Percentiles rank a stretch among this genome's conserved stretches.
Evolutionary conservation across 2,888 invertebrate species (phyloP).

Genomic region (Lithophane leautieri): DNA sequence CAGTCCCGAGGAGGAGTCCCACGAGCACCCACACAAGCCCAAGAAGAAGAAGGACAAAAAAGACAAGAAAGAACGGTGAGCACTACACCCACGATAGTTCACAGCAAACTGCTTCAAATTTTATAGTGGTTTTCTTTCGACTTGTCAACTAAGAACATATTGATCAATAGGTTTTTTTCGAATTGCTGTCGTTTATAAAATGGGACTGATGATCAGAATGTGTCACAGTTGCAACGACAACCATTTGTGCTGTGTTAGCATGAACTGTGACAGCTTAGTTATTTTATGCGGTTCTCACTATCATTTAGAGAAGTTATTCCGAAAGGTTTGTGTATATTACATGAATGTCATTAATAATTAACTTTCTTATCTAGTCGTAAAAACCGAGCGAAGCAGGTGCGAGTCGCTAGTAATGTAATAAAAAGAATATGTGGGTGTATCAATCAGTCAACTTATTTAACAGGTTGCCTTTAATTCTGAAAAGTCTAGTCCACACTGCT

Average conservation of each 20-base stretch:
- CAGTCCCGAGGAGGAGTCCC: constrained; percentile 80
- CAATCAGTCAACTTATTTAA: background rate
- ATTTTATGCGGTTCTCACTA: background rate
- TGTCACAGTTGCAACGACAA: background rate
- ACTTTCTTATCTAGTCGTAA: too few species aligned
- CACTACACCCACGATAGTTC: background rate
- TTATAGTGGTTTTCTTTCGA: background rate
- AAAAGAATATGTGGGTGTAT: background rate
- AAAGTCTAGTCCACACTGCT: too few species aligned
- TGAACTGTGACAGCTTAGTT: background rate
- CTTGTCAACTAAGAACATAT: background rate
- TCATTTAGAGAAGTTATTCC: background rate
- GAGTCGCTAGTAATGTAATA: background rate
- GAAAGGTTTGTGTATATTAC: background rate
- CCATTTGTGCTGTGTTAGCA: background rate
- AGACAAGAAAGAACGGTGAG: constrained; percentile 86
- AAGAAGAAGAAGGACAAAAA: constrained; percentile 89
- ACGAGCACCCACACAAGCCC: constrained; percentile 79
- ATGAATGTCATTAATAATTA: background rate
- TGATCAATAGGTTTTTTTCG: background rate
- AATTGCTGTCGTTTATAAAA: background rate
- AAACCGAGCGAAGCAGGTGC: background rate
- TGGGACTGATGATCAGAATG: background rate
- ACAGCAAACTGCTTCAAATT: background rate
- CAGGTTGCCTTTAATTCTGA: background rate